These are phyloP conservation scores for Agrilus cyanescens DNA, from an alignment of 2,888 invertebrate species.

Conservation along the genomic window DNA sequence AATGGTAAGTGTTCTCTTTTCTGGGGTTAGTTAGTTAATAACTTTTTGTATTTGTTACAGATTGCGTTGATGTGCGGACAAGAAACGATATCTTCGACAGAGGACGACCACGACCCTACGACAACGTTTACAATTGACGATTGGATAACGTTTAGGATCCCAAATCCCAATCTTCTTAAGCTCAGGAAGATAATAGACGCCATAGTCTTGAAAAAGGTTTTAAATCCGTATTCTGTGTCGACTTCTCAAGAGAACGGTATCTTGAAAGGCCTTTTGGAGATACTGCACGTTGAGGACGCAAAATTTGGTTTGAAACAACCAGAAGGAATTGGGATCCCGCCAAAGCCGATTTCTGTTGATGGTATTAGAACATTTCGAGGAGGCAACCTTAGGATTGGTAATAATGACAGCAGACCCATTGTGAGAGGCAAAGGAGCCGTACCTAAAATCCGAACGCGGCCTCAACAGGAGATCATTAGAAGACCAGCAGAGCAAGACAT, in stretches of 20 bases:
- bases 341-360: conserved; percentile 45
- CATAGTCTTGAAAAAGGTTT: conserved; percentile 38
- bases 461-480: too few relatives aligned
- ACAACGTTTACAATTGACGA: conserved; percentile 20
- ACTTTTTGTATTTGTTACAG: conserved; percentile 15
- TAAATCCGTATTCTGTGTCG: conserved; percentile 44
- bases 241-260: conserved; percentile 55
- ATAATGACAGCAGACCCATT: conserved; percentile 2
- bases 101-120: conserved; percentile 13
- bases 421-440: conserved; percentile 27
- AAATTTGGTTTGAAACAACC: conserved; percentile 58
- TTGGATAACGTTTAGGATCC: conserved; percentile 25
- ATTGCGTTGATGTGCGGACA: conserved; percentile 24
- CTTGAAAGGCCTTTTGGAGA: conserved; percentile 50
- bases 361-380: background rate
- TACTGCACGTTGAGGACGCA: conserved; percentile 60
- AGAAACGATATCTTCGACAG: conserved; percentile 17
- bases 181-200: conserved; percentile 20
- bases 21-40: conserved; percentile 2
- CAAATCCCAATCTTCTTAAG: conserved; percentile 14
- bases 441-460: too few relatives aligned
- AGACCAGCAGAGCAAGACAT: too few relatives aligned
- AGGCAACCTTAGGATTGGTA: background rate
- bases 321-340: conserved; percentile 62
- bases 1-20: conserved; percentile 41